Conservation (phyloP, 2,113 vertebrate genomes). For the Clarias gariepinus region DNA sequence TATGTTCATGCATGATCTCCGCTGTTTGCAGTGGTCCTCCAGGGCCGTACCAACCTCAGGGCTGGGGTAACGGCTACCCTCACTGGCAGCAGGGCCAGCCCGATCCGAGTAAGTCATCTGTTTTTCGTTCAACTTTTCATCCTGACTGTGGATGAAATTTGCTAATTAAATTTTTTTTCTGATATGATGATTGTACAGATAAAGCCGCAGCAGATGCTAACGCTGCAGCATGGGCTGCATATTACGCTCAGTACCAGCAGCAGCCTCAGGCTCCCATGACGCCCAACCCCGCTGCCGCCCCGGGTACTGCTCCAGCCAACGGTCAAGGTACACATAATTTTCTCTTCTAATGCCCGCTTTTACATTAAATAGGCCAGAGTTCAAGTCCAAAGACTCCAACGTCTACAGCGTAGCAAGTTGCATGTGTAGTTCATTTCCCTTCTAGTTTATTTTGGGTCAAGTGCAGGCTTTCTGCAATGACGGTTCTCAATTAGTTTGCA, state of each 20-base stretch:
- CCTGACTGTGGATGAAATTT: no score
- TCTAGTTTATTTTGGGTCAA: slow-evolving; percentile 51
- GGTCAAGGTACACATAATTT: slow-evolving; percentile 85
- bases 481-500: slow-evolving; percentile 75
- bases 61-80: slow-evolving; percentile 96
- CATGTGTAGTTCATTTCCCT: slow-evolving; percentile 1
- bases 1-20: not conserved
- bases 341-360: not conserved
- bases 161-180: no score
- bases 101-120: slow-evolving; percentile 85
- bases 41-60: slow-evolving; percentile 93
- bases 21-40: slow-evolving; percentile 84
- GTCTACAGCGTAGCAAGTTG: slow-evolving; percentile 42
- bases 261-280: slow-evolving; percentile 94
- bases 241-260: slow-evolving; percentile 97
- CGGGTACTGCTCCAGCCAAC: slow-evolving; percentile 86
- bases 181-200: slow-evolving; percentile 69
- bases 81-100: slow-evolving; percentile 97
- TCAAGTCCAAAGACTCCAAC: not conserved
- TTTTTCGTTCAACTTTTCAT: not conserved
- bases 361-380: not conserved
- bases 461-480: slow-evolving; percentile 62
- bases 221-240: slow-evolving; percentile 97
- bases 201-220: slow-evolving; percentile 97
- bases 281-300: slow-evolving; percentile 86